These are phyloP conservation scores for Acrocephalus scirpaceus DNA, from an alignment of 2,797 vertebrate species.

Conservation along the genomic window DNA sequence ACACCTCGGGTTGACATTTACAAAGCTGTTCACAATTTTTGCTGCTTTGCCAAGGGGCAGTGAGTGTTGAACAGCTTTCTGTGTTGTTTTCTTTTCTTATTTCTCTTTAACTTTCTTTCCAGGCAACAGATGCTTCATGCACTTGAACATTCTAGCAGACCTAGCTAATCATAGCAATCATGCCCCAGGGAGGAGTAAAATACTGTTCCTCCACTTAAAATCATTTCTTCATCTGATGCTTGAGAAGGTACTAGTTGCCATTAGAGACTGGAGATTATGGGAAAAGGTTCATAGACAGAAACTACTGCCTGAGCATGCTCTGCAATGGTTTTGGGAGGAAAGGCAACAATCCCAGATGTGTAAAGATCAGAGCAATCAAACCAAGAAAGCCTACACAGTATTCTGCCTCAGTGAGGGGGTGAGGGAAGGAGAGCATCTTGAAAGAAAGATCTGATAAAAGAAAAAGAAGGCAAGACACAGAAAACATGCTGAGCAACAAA, in stretches of 20 bases:
- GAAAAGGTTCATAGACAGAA: not conserved
- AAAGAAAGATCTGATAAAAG: not conserved
- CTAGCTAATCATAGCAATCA: constrained; percentile 10
- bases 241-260: constrained; percentile 3
- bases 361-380: constrained; percentile 7
- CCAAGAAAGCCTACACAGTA: not conserved
- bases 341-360: not conserved
- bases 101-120: not conserved
- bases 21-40: constrained; percentile 8
- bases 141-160: not conserved
- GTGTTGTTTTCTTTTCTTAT: not conserved
- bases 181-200: constrained; percentile 13
- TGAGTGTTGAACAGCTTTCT: not conserved
- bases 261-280: not conserved
- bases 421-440: not conserved
- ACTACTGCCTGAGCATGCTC: not conserved
- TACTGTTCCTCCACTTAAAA: not conserved
- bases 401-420: not conserved
- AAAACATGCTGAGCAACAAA: not conserved
- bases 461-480: not conserved
- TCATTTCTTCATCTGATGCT: constrained; percentile 16
- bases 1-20: not conserved
- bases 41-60: not conserved
- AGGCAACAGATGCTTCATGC: not conserved
- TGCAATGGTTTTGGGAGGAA: not conserved